A percentile compares a stretch with the other conserved stretches of the same genome.
Conservation (phyloP, 2,888 invertebrate species). For the Polia nebulosa region DNA sequence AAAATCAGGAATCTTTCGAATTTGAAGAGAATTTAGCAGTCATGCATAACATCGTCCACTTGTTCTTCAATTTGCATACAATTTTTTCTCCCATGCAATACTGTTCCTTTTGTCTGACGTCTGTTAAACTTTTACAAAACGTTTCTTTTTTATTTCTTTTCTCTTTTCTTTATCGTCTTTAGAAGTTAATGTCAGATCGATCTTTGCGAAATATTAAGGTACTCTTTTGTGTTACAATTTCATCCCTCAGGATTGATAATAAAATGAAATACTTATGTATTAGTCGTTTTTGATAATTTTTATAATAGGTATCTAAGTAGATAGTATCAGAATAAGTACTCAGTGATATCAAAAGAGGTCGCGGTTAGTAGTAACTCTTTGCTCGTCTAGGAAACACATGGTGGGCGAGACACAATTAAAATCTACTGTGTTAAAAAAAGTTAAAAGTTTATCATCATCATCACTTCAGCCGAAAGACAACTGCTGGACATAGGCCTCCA, state of each 20-base stretch:
- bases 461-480: no score
- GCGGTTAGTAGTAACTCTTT: no score
- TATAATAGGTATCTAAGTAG: no score
- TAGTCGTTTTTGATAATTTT: not conserved
- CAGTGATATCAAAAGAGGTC: not conserved
- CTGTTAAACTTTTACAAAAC: constrained; percentile 67
- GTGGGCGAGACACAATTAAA: no score
- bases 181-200: constrained; percentile 24
- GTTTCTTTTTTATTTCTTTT: constrained; percentile 56
- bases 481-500: no score
- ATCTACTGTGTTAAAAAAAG: no score
- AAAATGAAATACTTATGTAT: not conserved
- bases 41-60: constrained; percentile 68
- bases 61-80: constrained; percentile 79
- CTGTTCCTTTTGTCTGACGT: constrained; percentile 69
- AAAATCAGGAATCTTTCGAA: not conserved
- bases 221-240: no score
- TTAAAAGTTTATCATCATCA: no score
- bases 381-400: no score
- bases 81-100: constrained; percentile 78
- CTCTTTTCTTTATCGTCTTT: constrained; percentile 48
- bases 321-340: not conserved
- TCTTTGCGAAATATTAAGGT: not conserved
- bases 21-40: not conserved
- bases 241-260: not conserved